phyloP scores from a whole-genome alignment of 2,113 vertebrate genomes.

The Ovis aries region ARS-UI_Ramb_v3.0 NC_056059.1:80197001-80197500 shows the following conservation, averaged over 20 bases:
- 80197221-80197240: background rate
- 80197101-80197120: background rate
- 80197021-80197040: background rate
- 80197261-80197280: background rate
- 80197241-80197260: background rate
- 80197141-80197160: background rate
- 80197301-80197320: background rate
- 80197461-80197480: background rate
- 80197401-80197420: background rate
- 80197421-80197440: background rate
- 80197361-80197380: background rate
- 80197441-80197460: background rate
- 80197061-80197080: background rate
- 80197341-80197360: background rate
- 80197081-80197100: background rate
- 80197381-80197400: background rate
- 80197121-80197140: background rate
- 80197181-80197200: background rate
- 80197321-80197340: background rate
- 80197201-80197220: background rate
- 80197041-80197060: background rate
- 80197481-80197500: background rate
- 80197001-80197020: background rate
- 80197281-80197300: background rate
- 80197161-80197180: background rate